Evolutionary conservation across 30 jellyfish, hydroid and myxozoan species (phyloP), one percentile per base, ranked within the genome.

Genomic region (Pelagia noctiluca): DNA sequence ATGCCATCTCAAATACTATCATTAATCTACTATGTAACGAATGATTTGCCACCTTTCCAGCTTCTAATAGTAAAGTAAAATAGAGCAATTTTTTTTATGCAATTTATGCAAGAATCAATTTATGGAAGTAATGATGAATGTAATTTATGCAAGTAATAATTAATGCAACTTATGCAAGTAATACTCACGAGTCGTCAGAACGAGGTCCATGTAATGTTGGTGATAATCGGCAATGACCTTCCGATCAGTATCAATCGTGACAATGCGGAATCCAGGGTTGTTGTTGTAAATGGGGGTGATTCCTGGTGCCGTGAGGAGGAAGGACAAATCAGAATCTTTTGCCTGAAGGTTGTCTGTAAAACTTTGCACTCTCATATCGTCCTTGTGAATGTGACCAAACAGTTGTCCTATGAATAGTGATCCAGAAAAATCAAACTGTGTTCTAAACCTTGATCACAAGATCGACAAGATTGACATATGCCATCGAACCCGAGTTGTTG

Each of bases 351-450:
- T 48, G 7, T 84, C 94, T 18, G 53, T 68, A 37, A 25, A 34
- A 64, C 63, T 78, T 38, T 85, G 96, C 8, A 86, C 50, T 34
- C 86, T 75, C 64, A 92, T 26, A 8, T 81, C 86, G 62, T 92
- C 98, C 62, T 86, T 82, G 86, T 92, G 98, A 2, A 88, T 75
- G 60, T 92, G 98, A 16, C 98, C 98, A 86, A 31, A 92, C 2
- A 92, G 82, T 61, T 92, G 98, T 11, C 85, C 98, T 92, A 53
- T 34, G 60, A 63, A 0, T 24, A 63, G 80, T 21, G 31, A 12
- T 13, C 22, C 31, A 49, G 0, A 0, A 49, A 30, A 2, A 4
- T 74, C 26, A 12, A 3, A 22, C 61, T 52, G 8, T 33, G 24
- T n/a, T n/a, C n/a, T n/a, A n/a, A n/a, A n/a, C n/a, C n/a, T n/a